These are phyloP conservation scores for Uria lomvia DNA, from an alignment of 2,113 vertebrate genomes.

Conservation along the genomic window DNA sequence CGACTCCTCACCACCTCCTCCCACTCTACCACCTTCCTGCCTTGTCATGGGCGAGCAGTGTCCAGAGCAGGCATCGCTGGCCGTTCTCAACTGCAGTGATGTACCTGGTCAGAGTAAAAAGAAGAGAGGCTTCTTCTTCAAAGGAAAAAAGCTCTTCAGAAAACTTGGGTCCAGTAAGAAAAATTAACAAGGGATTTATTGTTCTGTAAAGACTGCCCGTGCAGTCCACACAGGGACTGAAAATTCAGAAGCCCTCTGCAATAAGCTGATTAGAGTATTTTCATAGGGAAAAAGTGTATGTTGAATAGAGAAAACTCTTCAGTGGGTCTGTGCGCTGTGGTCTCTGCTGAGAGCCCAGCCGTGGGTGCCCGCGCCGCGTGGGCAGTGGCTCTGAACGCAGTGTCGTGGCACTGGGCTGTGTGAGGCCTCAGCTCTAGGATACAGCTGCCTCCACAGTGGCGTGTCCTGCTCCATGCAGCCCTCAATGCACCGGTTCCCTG, in stretches of 20 bases:
- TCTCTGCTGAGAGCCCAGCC: neutral
- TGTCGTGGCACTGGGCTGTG: neutral
- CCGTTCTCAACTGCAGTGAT: neutral
- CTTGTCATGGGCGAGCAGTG: neutral
- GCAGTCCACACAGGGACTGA: neutral
- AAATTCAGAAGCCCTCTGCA: neutral
- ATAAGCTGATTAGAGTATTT: neutral
- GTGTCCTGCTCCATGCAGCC: neutral
- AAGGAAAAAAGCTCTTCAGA: slow-evolving; percentile 88
- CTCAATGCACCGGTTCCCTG: neutral
- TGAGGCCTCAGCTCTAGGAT: neutral
- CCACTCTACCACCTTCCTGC: neutral
- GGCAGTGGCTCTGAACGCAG: neutral
- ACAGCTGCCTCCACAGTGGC: neutral
- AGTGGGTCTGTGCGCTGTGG: neutral
- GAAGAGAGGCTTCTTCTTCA: slow-evolving; percentile 87
- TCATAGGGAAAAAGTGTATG: neutral
- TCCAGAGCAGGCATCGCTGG: neutral
- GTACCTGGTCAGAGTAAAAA: slow-evolving; percentile 74
- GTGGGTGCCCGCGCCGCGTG: rapidly evolving
- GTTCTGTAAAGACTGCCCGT: neutral
- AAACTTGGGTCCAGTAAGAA: slow-evolving; percentile 89
- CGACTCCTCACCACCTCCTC: neutral
- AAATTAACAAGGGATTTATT: slow-evolving; percentile 60
- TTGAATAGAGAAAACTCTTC: neutral